Conservation (phyloP, 2,113 vertebrate species). For the Monarcha castaneiventris region DNA sequence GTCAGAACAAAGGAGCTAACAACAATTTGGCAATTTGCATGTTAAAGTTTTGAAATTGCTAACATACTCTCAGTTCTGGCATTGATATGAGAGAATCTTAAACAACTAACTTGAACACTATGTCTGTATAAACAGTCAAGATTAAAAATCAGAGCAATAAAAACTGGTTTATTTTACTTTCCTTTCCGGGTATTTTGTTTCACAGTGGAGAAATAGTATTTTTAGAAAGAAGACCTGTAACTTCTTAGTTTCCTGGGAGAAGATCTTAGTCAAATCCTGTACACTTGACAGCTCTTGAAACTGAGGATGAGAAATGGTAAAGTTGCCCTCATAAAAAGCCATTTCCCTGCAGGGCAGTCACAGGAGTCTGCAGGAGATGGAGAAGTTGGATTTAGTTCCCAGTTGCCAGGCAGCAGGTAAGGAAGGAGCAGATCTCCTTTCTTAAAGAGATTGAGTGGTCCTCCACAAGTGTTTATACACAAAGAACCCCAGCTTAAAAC, state of each 20-base stretch:
- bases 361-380: not conserved
- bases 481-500: not conserved
- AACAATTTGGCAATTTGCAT: not conserved
- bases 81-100: not conserved
- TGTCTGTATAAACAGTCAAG: not conserved
- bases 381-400: not conserved
- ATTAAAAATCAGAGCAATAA: not conserved
- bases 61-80: not conserved
- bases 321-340: not conserved
- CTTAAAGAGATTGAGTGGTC: not conserved
- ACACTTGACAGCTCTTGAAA: not conserved
- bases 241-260: not conserved
- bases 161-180: not conserved
- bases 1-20: not conserved
- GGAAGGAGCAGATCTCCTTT: not conserved
- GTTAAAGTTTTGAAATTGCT: not conserved
- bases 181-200: not conserved
- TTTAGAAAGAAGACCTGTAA: not conserved
- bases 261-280: not conserved
- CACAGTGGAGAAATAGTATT: not conserved
- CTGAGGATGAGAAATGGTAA: not conserved
- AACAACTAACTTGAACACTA: not conserved
- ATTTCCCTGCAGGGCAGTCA: not conserved
- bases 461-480: not conserved
- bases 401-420: slow-evolving; percentile 32